Percentiles rank a stretch among this genome's conserved stretches.
These are phyloP conservation scores for Poeciliopsis paucimaculata DNA, from an alignment of 2,797 vertebrate species.

Conservation along the genomic window DNA sequence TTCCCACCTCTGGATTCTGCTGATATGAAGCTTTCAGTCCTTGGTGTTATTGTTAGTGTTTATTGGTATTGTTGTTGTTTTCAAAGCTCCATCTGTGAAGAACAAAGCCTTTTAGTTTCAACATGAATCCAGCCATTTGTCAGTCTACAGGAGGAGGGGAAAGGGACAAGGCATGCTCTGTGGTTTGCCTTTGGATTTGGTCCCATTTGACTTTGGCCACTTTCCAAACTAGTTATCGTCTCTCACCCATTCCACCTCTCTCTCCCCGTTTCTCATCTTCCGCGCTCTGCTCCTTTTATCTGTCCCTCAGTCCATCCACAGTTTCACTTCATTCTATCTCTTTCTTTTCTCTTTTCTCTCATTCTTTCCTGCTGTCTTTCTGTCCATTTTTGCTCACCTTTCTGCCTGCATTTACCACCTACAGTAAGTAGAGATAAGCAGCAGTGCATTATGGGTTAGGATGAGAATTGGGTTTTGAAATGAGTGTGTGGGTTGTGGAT, in stretches of 20 bases:
- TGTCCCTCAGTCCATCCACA: slow-evolving; percentile 38
- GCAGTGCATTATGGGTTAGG: slow-evolving; percentile 56
- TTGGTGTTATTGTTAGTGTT: slow-evolving; percentile 74
- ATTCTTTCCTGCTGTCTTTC: slow-evolving; percentile 3
- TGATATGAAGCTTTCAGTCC: slow-evolving; percentile 71
- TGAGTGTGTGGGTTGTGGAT: slow-evolving; percentile 13
- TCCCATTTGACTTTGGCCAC: slow-evolving; percentile 67
- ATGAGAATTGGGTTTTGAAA: slow-evolving; percentile 42
- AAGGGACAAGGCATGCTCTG: slow-evolving; percentile 74
- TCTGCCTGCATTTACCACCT: slow-evolving; percentile 40
- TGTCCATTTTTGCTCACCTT: not conserved
- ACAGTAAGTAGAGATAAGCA: slow-evolving; percentile 50
- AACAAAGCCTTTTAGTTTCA: slow-evolving; percentile 81
- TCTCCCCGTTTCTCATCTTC: slow-evolving; percentile 43
- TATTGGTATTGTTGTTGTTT: slow-evolving; percentile 79
- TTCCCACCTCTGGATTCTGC: slow-evolving; percentile 75
- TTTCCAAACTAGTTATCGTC: slow-evolving; percentile 75
- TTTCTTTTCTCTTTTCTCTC: slow-evolving; percentile 6
- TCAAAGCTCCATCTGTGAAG: slow-evolving; percentile 76
- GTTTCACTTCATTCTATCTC: slow-evolving; percentile 29
- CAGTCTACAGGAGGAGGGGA: slow-evolving; percentile 63
- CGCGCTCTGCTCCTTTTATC: slow-evolving; percentile 51
- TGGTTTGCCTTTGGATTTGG: slow-evolving; percentile 68
- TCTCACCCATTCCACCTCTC: slow-evolving; percentile 57
- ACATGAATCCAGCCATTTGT: slow-evolving; percentile 78